A percentile compares a stretch with the other conserved stretches of the same genome.
These are phyloP conservation scores for Stenchaetothrips biformis DNA, from an alignment of 2,888 invertebrate species.

Conservation along the genomic window DNA sequence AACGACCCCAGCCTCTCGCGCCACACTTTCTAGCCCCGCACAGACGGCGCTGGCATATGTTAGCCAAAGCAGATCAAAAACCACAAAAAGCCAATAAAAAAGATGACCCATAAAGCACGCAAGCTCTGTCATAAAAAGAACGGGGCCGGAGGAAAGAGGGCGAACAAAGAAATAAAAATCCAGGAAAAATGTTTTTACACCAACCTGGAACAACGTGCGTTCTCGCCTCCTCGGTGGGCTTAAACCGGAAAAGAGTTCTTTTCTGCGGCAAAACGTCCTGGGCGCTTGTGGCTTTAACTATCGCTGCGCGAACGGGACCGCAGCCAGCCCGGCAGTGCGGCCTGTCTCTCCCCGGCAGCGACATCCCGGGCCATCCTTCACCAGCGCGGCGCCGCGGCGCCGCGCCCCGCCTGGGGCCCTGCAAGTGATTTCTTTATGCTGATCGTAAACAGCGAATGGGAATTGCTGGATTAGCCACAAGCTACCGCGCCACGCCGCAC, in stretches of 20 bases:
- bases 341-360: not conserved
- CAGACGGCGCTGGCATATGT: not conserved
- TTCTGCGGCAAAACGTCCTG: not conserved
- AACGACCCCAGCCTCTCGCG: too few species aligned
- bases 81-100: slow-evolving; percentile 20
- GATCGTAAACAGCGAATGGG: slow-evolving; percentile 22
- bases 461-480: slow-evolving; percentile 6
- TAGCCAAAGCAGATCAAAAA: slow-evolving; percentile 22
- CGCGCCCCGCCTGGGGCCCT: not conserved
- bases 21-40: not conserved
- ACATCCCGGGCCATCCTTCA: not conserved
- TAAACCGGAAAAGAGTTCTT: too few species aligned
- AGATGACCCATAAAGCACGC: slow-evolving; percentile 20
- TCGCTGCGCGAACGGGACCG: too few species aligned
- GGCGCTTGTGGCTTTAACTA: too few species aligned
- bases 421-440: slow-evolving; percentile 14
- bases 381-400: not conserved
- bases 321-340: not conserved
- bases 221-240: too few species aligned
- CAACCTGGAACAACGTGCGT: too few species aligned
- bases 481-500: not conserved
- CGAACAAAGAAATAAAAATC: too few species aligned
- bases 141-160: not conserved
- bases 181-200: too few species aligned
- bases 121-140: slow-evolving; percentile 14